A percentile compares a stretch with the other conserved stretches of the same genome.
Conservation (phyloP, 2,888 invertebrate species). For the Diadromus collaris region DNA sequence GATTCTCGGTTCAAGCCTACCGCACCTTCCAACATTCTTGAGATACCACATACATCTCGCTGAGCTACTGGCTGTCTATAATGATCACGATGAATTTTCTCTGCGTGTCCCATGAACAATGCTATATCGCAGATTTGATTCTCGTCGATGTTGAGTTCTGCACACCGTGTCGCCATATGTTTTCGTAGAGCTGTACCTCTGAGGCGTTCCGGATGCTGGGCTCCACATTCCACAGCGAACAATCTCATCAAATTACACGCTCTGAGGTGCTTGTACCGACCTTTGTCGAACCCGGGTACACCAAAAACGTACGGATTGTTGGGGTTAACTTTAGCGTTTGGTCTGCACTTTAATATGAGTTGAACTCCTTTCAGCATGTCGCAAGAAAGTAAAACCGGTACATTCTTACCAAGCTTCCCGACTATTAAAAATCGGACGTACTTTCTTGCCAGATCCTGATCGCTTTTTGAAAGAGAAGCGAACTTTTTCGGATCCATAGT, state of each 20-base stretch:
- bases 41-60: slow-evolving; percentile 35
- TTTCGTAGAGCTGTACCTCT: slow-evolving; percentile 39
- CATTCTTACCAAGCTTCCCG: slow-evolving; percentile 47
- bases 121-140: slow-evolving; percentile 38
- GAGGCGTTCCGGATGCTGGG: slow-evolving; percentile 36
- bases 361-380: slow-evolving; percentile 19
- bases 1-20: slow-evolving; percentile 19
- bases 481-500: slow-evolving; percentile 4
- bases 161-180: slow-evolving; percentile 45
- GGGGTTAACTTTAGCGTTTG: slow-evolving; percentile 10
- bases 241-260: slow-evolving; percentile 42
- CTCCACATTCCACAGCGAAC: slow-evolving; percentile 49
- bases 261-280: slow-evolving; percentile 32
- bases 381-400: slow-evolving; percentile 41
- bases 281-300: slow-evolving; percentile 34
- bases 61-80: slow-evolving; percentile 32
- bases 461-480: neutral
- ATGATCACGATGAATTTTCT: slow-evolving; percentile 40
- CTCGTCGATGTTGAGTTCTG: slow-evolving; percentile 21
- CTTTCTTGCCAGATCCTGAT: slow-evolving; percentile 28
- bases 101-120: slow-evolving; percentile 44
- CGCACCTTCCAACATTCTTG: slow-evolving; percentile 31
- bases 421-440: slow-evolving; percentile 37
- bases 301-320: slow-evolving; percentile 57
- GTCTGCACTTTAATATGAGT: slow-evolving; percentile 39